Evolutionary conservation across 2,888 invertebrate genomes (phyloP), one percentile per base, ranked within the genome.

Genomic region (Patella depressa): DNA sequence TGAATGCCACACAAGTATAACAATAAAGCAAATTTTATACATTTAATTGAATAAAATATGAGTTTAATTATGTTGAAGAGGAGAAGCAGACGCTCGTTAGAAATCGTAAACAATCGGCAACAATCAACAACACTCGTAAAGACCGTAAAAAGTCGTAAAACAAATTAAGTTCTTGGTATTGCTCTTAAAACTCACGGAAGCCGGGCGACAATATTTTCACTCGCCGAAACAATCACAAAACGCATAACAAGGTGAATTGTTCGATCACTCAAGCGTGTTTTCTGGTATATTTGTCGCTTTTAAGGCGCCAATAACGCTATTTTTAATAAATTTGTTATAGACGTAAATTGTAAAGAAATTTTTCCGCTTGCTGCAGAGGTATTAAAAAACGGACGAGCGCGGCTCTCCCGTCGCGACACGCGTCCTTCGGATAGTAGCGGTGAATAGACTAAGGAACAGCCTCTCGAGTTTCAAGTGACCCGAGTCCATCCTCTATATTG

Each of bases 381-480:
- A 65, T 65, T 65, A 24, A 65, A 65, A 65, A 12, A 24, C 65
- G 19, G 11, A 65, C 19, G 65, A 65, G 19, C 65, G 65, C 24
- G 14, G 65, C 65, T 65, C 65, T 24, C 65, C 65, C 65, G 65
- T 65, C 65, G 65, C 65, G 65, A 65, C 65, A 65, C 65, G 24
- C 65, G 65, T 65, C 65, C 24, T 24, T n/a, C 24, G 19, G 24
- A 24, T 65, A 24, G 9, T 19, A 65, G 65, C 12, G 9, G 19
- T 65, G 65, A 24, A 65, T 24, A 65, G 24, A 24, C 19, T 24
- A 65, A 19, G 65, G 65, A 65, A 65, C 19, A 19, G 14, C 9
- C 65, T 65, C 24, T 19, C 24, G 11, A 65, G 19, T 19, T 24
- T 65, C 19, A 65, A 65, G 65, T 65, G 65, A 65, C 65, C 65